Conservation (phyloP, 2,888 invertebrate species). For the Xylota sylvarum region DNA sequence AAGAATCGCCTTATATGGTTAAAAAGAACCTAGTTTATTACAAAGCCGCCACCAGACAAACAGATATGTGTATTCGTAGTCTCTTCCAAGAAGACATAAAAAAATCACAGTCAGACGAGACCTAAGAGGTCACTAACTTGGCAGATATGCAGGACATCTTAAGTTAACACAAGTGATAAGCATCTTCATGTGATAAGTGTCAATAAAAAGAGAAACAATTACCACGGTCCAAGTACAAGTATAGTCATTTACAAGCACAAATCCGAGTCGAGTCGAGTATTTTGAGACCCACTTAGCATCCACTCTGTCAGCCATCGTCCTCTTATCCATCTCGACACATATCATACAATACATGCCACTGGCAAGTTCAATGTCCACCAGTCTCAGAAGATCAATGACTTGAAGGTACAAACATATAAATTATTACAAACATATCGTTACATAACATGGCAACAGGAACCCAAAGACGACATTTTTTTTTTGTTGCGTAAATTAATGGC, state of each 20-base stretch:
- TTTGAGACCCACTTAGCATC: slow-evolving; percentile 52
- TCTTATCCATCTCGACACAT: slow-evolving; percentile 10
- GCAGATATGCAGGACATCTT: slow-evolving; percentile 39
- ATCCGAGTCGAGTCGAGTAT: slow-evolving; percentile 1
- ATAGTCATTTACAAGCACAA: background rate
- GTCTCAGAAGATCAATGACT: slow-evolving; percentile 45
- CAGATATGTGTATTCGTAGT: slow-evolving; percentile 27
- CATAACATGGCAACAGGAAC: slow-evolving; percentile 44
- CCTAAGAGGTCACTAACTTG: slow-evolving; percentile 47
- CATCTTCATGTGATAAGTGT: slow-evolving; percentile 20
- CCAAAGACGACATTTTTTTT: slow-evolving; percentile 8
- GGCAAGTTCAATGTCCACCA: slow-evolving; percentile 68
- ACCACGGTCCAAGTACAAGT: slow-evolving; percentile 1
- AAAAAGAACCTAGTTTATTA: slow-evolving; percentile 8
- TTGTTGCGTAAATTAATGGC: background rate
- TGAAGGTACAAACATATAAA: slow-evolving; percentile 28
- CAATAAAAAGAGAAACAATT: background rate
- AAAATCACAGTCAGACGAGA: background rate
- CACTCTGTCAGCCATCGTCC: background rate
- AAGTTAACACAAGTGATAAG: slow-evolving; percentile 40
- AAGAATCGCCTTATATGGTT: slow-evolving; percentile 43
- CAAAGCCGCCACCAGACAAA: background rate
- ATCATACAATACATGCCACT: slow-evolving; percentile 29
- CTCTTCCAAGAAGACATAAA: slow-evolving; percentile 26
- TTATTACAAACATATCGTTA: slow-evolving; percentile 42